Evolutionary conservation across 2,113 vertebrate genomes (phyloP), one percentile per base, ranked within the genome.

Genomic region (Lepisosteus oculatus): DNA sequence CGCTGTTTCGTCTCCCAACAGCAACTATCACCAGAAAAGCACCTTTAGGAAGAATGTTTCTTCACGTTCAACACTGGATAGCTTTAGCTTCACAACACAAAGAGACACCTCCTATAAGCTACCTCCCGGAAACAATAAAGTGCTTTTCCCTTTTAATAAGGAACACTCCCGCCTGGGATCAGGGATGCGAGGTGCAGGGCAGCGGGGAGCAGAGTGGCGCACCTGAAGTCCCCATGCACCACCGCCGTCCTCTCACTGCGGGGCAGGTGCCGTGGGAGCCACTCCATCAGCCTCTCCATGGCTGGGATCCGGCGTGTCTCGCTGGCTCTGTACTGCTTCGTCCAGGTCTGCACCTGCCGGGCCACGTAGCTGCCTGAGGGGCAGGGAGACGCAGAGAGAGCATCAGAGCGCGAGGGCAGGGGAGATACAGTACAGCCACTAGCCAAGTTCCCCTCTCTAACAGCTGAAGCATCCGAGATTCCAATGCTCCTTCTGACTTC

Each of bases 211-310:
- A 42, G 15, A 6, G 65, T 44, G 1, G 0, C 14, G 55, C 81
- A 95, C 93, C 93, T 94, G 90, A 93, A 95, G 77, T 92, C 90
- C 55, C 94, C 94, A 0, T 95, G 94, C 47, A 94, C 86, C n/a
- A 94, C 15, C 0, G 90, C 81, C 0, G 63, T 85, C 69, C 29
- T 83, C 78, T 91, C 88, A 13, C 83, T 76, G 3, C 61, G 56
- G 3, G 94, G 93, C 0, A 94, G 78, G 74, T 94, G 93, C 57
- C 78, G 77, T 0, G 92, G 92, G 45, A 95, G 88, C 94, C 94
- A 95, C 6, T 87, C 14, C 0, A 93, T 85, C 67, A 95, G 91
- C 69, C 90, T 84, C 78, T 95, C 93, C 93, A 95, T 92, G 0
- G 85, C 80, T 0, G 91, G 90, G 76, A 94, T 85, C 3, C 74